Conservation (phyloP, 1,140 invertebrate species). For the Atopsyche davidsoni region DNA sequence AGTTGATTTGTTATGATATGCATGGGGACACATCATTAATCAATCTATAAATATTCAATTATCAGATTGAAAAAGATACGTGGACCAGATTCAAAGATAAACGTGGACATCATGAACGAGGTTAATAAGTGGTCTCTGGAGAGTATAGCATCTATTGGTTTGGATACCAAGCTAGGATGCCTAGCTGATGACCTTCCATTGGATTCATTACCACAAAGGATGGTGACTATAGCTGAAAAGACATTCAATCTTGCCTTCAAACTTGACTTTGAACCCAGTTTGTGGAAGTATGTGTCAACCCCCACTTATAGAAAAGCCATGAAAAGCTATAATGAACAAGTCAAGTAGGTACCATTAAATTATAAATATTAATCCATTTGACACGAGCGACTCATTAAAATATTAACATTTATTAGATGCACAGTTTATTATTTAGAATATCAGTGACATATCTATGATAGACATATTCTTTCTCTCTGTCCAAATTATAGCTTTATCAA, state of each 20-base stretch:
- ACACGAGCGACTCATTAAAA: too few species aligned
- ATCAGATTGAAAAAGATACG: constrained; percentile 49
- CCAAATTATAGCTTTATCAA: too few species aligned
- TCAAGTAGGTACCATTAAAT: constrained; percentile 42
- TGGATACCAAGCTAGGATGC: constrained; percentile 61
- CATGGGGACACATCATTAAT: not conserved
- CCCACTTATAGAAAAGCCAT: constrained; percentile 51
- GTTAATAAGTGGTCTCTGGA: constrained; percentile 65
- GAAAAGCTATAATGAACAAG: constrained; percentile 39
- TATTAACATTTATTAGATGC: too few species aligned
- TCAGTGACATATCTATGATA: too few species aligned
- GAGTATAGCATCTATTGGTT: constrained; percentile 59
- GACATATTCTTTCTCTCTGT: too few species aligned
- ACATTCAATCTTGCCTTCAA: constrained; percentile 54
- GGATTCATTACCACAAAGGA: constrained; percentile 50
- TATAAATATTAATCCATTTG: too few species aligned
- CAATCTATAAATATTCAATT: too few species aligned
- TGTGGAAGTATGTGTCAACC: constrained; percentile 58
- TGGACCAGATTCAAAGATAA: constrained; percentile 49
- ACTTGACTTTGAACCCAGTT: constrained; percentile 55
- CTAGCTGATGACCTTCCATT: constrained; percentile 44
- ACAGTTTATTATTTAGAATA: too few species aligned
- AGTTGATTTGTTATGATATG: not conserved
- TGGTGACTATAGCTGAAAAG: constrained; percentile 54
- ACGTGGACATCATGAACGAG: constrained; percentile 53